Evolutionary conservation across 2,797 vertebrate genomes (phyloP).

Genomic region (Jordanella pulchra): DNA sequence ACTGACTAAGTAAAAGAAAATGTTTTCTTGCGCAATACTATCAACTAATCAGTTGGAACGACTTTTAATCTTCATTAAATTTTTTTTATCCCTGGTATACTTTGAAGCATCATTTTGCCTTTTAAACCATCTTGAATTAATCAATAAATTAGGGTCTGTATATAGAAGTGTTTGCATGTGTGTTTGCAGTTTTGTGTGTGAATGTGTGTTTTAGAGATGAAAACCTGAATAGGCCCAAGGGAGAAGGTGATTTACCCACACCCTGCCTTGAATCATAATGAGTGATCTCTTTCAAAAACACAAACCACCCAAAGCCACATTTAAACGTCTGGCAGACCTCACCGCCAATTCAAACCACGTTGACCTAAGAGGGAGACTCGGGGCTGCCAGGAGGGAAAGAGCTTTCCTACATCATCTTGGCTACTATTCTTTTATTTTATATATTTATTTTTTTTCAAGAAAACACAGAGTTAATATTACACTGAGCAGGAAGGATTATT

Average conservation of each 20-base stretch:
- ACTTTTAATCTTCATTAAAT: no score
- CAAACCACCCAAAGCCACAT: constrained; percentile 55
- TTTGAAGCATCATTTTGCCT: constrained; percentile 27
- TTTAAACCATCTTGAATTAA: constrained; percentile 19
- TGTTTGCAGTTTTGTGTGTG: constrained; percentile 16
- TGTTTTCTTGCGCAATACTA: no score
- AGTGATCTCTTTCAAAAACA: constrained; percentile 66
- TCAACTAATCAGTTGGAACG: no score
- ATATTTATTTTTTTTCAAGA: constrained; percentile 18
- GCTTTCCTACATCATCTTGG: constrained; percentile 3
- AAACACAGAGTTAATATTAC: constrained; percentile 14
- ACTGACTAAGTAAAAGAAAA: no score
- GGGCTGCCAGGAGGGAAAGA: constrained; percentile 31
- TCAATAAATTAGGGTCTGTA: constrained; percentile 18
- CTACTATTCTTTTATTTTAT: neutral
- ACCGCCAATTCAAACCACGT: constrained; percentile 39
- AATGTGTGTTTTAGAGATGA: constrained; percentile 34
- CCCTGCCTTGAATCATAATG: constrained; percentile 80
- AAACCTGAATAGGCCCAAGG: constrained; percentile 49
- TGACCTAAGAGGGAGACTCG: constrained; percentile 37
- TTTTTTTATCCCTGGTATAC: neutral
- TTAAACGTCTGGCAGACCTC: constrained; percentile 54
- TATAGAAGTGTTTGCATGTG: constrained; percentile 14
- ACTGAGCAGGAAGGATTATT: constrained; percentile 32
- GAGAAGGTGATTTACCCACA: constrained; percentile 68